Conservation (phyloP, 2,797 vertebrate species). For the Oryzias dopingdopingensis region DNA sequence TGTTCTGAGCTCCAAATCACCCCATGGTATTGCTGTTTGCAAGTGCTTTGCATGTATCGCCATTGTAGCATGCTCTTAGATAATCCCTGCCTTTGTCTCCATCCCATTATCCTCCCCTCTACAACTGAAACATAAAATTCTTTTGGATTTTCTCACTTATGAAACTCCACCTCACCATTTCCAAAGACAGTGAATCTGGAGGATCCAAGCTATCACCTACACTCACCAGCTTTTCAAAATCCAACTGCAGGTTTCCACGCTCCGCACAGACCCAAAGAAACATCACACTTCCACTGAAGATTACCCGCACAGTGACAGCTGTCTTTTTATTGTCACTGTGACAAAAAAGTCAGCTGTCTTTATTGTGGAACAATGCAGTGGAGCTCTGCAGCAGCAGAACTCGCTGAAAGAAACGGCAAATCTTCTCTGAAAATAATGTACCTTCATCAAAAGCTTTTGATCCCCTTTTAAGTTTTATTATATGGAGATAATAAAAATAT, state of each 20-base stretch:
- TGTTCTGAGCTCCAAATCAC: constrained; percentile 67
- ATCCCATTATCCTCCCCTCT: constrained; percentile 56
- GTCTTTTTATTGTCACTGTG: constrained; percentile 48
- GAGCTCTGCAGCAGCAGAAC: constrained; percentile 32
- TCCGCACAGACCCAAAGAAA: constrained; percentile 44
- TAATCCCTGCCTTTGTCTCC: constrained; percentile 74
- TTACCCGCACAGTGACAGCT: constrained; percentile 60
- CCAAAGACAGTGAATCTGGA: constrained; percentile 63
- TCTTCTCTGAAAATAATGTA: constrained; percentile 48
- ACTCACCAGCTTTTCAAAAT: constrained; percentile 57
- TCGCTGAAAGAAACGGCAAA: constrained; percentile 37
- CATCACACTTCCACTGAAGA: constrained; percentile 51
- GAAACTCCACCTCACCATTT: constrained; percentile 44
- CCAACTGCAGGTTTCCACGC: constrained; percentile 53
- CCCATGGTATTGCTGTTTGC: constrained; percentile 52
- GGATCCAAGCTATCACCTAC: constrained; percentile 54
- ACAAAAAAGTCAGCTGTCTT: constrained; percentile 66
- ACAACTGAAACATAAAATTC: constrained; percentile 60
- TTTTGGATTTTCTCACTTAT: constrained; percentile 39
- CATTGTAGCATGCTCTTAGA: constrained; percentile 69
- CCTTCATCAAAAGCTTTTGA: constrained; percentile 59
- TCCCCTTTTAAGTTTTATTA: constrained; percentile 42
- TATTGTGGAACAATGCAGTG: constrained; percentile 55
- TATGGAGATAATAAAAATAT: constrained; percentile 42
- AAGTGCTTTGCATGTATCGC: constrained; percentile 49